Evolutionary conservation across 2,797 vertebrate genomes (phyloP), one percentile per base, ranked within the genome.

Genomic region (Neostethus bicornis): DNA sequence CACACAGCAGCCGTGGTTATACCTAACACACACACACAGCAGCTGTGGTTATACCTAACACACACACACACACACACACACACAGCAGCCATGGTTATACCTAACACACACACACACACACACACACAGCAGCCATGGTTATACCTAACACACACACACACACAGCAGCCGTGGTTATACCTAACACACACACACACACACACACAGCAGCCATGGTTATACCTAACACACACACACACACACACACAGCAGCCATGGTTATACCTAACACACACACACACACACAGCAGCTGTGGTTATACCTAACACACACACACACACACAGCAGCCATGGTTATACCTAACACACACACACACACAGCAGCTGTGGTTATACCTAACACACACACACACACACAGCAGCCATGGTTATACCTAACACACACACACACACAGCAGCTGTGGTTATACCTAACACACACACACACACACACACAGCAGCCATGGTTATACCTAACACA

Each of bases 151-250:
- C 10, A 35, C 21, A 75, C 26, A 62, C 21, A 23, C 60, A n/a
- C 11, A 1, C 48, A n/a, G n/a, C n/a, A n/a, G n/a, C n/a, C n/a
- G n/a, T n/a, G n/a, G n/a, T n/a, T n/a, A n/a, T n/a, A n/a, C n/a
- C n/a, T n/a, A n/a, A 9, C 1, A 51, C 25, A 26, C 25, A 26
- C 25, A 25, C 25, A 10, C 7, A n/a, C n/a, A n/a, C n/a, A n/a
- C n/a, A n/a, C n/a, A 98, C 91, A 0, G 96, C 96, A 29, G 87
- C 96, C 0, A 90, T 93, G 0, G 93, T 94, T 41, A 99, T 83
- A 28, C 91, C 97, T 98, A 77, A 10, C 9, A 21, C 10, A 35
- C 21, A 75, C 26, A 62, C 21, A 23, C 60, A n/a, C 11, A 1
- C 48, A 9, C 1, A 51, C 25, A 26, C 25, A 26, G 96, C 96